A percentile compares a stretch with the other conserved stretches of the same genome.
These are phyloP conservation scores for Drymodes brunneopygia DNA, from an alignment of 2,113 vertebrate species.

Conservation along the genomic window DNA sequence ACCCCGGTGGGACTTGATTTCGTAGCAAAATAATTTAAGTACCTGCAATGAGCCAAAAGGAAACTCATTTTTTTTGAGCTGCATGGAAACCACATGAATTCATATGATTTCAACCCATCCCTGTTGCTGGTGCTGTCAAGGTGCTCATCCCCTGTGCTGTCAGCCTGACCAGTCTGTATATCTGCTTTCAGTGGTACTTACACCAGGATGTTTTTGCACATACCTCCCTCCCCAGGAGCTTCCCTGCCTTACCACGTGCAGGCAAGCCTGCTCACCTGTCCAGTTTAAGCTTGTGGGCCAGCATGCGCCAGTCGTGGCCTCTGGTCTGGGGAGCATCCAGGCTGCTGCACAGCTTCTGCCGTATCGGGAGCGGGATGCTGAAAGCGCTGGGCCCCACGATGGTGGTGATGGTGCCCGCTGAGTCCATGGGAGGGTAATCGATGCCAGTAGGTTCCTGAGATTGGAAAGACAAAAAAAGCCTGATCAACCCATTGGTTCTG, in stretches of 20 bases:
- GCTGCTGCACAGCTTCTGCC: constrained; percentile 96
- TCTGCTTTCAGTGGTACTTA: background rate
- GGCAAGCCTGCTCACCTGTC: constrained; percentile 80
- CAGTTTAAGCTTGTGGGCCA: constrained; percentile 94
- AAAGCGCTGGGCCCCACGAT: constrained; percentile 90
- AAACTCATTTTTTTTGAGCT: background rate
- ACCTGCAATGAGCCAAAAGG: constrained; percentile 71
- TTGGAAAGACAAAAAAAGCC: background rate
- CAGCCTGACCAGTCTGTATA: background rate
- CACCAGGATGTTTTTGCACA: background rate
- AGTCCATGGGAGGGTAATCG: constrained; percentile 87
- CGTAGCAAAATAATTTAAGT: constrained; percentile 96
- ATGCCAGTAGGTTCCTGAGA: constrained; percentile 86
- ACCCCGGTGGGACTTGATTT: constrained; percentile 93
- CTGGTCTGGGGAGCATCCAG: constrained; percentile 93
- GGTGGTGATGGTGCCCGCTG: constrained; percentile 86
- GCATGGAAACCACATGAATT: background rate
- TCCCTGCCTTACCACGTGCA: rapidly evolving
- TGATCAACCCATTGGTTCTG: background rate
- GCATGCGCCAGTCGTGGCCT: constrained; percentile 96
- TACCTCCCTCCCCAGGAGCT: background rate
- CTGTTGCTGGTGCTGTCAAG: constrained; percentile 38
- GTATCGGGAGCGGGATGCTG: constrained; percentile 92
- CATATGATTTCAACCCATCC: background rate
- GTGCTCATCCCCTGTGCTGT: background rate